Evolutionary conservation across 1,140 invertebrate genomes (phyloP).

Genomic region (Paraescarpia echinospica): DNA sequence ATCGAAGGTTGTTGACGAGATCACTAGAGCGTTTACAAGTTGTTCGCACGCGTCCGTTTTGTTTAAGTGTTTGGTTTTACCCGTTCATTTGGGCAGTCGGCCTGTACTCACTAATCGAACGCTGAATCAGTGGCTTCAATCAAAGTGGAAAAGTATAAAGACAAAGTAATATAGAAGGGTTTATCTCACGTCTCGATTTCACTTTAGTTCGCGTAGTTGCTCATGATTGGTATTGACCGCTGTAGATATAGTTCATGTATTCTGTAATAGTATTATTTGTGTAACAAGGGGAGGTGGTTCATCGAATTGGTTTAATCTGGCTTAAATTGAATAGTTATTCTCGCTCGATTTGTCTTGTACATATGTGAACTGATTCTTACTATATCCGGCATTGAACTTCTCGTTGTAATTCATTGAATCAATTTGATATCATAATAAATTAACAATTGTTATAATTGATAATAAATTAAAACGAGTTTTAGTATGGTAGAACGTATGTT

Average conservation of each 20-base stretch:
- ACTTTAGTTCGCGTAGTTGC: neutral
- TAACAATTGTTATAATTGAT: too few relatives aligned
- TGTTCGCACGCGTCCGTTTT: neutral
- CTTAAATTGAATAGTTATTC: neutral
- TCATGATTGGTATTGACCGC: neutral
- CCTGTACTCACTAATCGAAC: neutral
- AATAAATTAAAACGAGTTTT: too few relatives aligned
- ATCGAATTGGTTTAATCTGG: neutral
- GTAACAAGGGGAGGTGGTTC: neutral
- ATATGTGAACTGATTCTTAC: too few relatives aligned
- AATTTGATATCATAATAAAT: too few relatives aligned
- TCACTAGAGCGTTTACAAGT: neutral
- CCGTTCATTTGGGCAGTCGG: neutral
- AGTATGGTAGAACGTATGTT: too few relatives aligned
- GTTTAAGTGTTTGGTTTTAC: slow-evolving; percentile 7
- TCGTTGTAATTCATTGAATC: too few relatives aligned
- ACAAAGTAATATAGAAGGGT: neutral
- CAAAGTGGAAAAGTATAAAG: neutral
- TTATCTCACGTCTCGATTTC: neutral
- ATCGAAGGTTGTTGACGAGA: neutral
- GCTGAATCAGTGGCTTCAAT: neutral
- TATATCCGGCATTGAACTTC: too few relatives aligned
- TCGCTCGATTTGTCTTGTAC: neutral
- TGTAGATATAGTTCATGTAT: neutral
- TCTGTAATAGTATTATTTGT: neutral